Evolutionary conservation across 2,888 invertebrate species (phyloP), one percentile per base, ranked within the genome.

Genomic region (Megaustenia siamemsis): DNA sequence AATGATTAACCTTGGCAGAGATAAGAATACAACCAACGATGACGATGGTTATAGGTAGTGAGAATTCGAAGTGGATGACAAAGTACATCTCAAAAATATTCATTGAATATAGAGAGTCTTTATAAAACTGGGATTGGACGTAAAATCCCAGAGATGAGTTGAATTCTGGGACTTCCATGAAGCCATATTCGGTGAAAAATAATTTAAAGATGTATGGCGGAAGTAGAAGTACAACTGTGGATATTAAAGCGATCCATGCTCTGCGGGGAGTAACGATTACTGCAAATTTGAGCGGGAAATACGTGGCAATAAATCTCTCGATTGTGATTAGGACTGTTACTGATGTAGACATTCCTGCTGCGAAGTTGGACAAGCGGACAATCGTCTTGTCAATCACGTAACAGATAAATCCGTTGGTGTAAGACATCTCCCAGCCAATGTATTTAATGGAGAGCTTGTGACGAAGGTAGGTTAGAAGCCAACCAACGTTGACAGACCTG

Each of bases 341-440:
- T 1, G 45, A 43, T 24, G 71, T 8, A 15, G 71, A 73, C 71
- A 73, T 73, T 15, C 43, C 45, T 6, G 71, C 71, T 1, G 71
- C 71, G 45, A 45, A 73, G 28, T 73, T 73, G 4, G 71, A 73
- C 12, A 73, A 8, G 2, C 71, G 71, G 10, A 73, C 45, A 4
- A 28, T 45, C 28, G 28, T 73, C 28, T 73, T 73, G 71, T 73
- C 71, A n/a, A 73, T 4, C 1, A 45, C 21, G 71, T 45, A 73
- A 15, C 71, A 45, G n/a, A 12, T 4, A 21, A 12, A n/a, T 0
- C 45, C n/a, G 28, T 12, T 1, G 45, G 1, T 15, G 12, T 18
- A 73, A 1, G 71, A 10, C 71, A 73, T 73, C 28, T 73, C 71
- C 71, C 71, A 73, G 12, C 71, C 71, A 15, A 28, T n/a, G 28